phyloP scores from a whole-genome alignment of 2,888 invertebrate species.

The Candidula unifasciata region DNA sequence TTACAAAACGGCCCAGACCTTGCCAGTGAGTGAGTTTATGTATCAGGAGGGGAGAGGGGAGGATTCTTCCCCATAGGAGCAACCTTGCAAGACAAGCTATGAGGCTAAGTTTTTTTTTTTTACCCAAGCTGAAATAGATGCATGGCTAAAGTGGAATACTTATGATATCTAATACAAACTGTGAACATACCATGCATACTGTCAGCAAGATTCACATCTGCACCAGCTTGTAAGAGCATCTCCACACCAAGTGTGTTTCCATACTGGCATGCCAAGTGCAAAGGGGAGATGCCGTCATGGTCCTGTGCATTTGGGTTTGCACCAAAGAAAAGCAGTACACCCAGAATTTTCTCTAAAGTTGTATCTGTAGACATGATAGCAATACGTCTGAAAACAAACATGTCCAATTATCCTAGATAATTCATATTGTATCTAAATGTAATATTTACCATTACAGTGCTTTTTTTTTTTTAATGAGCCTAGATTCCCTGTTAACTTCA shows the following conservation, averaged over 20 bases:
- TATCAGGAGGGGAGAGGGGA: too few relatives aligned
- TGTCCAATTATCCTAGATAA: not conserved
- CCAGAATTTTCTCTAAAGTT: conserved; percentile 36
- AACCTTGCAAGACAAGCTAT: not conserved
- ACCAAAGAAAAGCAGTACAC: conserved; percentile 43
- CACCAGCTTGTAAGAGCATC: conserved; percentile 40
- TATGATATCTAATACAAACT: too few relatives aligned
- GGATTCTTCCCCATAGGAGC: not conserved
- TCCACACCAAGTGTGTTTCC: conserved; percentile 18
- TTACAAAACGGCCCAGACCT: too few relatives aligned
- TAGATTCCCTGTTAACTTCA: too few relatives aligned
- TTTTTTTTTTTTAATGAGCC: too few relatives aligned
- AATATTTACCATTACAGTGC: too few relatives aligned
- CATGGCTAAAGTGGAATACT: not conserved
- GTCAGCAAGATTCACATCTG: conserved; percentile 32
- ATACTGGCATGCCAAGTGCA: conserved; percentile 21
- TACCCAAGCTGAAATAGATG: too few relatives aligned
- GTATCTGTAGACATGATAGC: not conserved
- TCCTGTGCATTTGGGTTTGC: conserved; percentile 39
- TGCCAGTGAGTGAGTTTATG: too few relatives aligned
- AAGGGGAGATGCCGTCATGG: conserved; percentile 14
- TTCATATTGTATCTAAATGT: too few relatives aligned
- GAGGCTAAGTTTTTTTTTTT: too few relatives aligned
- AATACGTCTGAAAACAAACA: not conserved
- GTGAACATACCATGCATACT: conserved; percentile 13